These are phyloP conservation scores for Trogon melanurus DNA, from an alignment of 2,113 vertebrate species.

Conservation along the genomic window DNA sequence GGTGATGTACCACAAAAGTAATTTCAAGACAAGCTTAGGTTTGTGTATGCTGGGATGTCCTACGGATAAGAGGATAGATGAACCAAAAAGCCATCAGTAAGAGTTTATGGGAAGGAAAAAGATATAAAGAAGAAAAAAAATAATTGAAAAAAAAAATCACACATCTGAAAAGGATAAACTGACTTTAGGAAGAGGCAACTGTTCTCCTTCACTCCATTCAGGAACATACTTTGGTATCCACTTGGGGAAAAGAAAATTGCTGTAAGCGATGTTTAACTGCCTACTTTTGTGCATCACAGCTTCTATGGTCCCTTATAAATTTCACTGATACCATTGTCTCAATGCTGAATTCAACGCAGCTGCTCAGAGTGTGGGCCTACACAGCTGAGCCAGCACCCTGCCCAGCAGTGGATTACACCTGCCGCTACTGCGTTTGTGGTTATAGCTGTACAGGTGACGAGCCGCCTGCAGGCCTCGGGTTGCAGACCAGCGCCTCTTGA, in stretches of 20 bases:
- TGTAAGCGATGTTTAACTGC: background rate
- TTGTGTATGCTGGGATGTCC: background rate
- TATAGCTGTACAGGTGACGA: background rate
- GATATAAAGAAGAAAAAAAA: background rate
- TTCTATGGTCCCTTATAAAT: background rate
- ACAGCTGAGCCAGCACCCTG: background rate
- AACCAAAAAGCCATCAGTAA: background rate
- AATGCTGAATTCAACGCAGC: background rate
- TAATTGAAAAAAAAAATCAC: background rate
- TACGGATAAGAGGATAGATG: background rate
- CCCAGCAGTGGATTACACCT: background rate
- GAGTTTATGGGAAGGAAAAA: too few relatives aligned
- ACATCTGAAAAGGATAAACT: background rate
- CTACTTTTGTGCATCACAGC: background rate
- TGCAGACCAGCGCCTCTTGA: background rate
- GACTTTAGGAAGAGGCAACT: background rate
- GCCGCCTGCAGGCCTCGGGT: background rate
- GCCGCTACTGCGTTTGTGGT: background rate
- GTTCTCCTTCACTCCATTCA: background rate
- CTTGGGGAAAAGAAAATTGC: background rate
- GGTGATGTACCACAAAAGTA: background rate
- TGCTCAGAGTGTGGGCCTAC: background rate
- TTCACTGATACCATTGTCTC: background rate
- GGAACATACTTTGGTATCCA: background rate
- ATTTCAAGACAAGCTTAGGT: background rate